A percentile compares a stretch with the other conserved stretches of the same genome.
Evolutionary conservation across 2,888 invertebrate genomes (phyloP).

Genomic region (Noctua janthina): DNA sequence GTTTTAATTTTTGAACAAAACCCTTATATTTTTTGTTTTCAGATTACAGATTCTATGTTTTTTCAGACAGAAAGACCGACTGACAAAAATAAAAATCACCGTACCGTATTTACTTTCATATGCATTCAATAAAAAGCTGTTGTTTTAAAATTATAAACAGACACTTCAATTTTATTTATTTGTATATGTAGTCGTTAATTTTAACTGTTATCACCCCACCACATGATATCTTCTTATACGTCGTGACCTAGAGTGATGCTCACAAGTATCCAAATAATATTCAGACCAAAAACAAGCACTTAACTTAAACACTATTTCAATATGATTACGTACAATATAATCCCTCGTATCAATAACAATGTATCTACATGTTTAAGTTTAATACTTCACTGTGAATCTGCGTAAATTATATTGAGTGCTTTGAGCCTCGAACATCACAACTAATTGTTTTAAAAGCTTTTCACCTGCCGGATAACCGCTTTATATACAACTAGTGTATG

Average conservation of each 20-base stretch:
- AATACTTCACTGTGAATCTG: constrained; percentile 47
- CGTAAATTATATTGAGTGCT: constrained; percentile 75
- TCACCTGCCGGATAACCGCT: constrained; percentile 75
- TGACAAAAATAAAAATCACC: no score
- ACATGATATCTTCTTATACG: neutral
- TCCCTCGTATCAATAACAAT: constrained; percentile 22
- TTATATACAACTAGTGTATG: constrained; percentile 54
- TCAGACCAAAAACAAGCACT: neutral
- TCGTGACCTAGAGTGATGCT: neutral
- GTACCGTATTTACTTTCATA: no score
- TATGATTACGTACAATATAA: constrained; percentile 23
- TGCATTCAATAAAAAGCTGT: no score
- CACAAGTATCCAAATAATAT: neutral
- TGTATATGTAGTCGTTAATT: no score
- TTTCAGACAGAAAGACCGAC: no score
- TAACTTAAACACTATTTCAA: constrained; percentile 22
- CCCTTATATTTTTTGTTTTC: no score
- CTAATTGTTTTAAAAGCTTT: constrained; percentile 88
- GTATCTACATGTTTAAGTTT: constrained; percentile 35
- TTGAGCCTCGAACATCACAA: constrained; percentile 72
- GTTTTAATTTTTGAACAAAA: no score
- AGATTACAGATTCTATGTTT: no score
- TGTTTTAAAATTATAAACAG: no score
- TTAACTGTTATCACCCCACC: no score
- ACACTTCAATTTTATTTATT: no score